Evolutionary conservation across 2,888 invertebrate genomes (phyloP).

Genomic region (Plagiodera versicolora): DNA sequence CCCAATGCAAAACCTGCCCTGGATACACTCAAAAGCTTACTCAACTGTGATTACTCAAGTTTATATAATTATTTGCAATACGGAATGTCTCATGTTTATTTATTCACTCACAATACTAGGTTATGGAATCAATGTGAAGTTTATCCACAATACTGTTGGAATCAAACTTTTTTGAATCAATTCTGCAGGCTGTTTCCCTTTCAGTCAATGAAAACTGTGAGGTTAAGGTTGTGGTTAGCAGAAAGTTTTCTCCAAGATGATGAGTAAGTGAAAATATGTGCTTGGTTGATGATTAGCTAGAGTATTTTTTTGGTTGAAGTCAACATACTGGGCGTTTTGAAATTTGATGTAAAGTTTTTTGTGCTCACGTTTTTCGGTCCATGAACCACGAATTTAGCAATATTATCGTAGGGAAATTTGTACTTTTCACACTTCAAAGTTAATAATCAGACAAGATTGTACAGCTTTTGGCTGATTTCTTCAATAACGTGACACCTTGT

Average conservation of each 20-base stretch:
- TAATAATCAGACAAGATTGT: too few relatives aligned
- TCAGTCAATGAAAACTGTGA: constrained; percentile 86
- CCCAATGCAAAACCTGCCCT: constrained; percentile 71
- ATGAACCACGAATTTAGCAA: too few relatives aligned
- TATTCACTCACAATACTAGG: constrained; percentile 83
- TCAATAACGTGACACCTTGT: too few relatives aligned
- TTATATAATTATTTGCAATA: constrained; percentile 75
- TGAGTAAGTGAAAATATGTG: constrained; percentile 60
- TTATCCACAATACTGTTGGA: constrained; percentile 69
- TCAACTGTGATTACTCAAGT: constrained; percentile 75
- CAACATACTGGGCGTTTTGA: too few relatives aligned
- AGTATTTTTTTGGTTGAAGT: constrained; percentile 3
- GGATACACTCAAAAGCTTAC: constrained; percentile 68
- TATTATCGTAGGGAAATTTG: too few relatives aligned
- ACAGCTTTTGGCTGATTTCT: too few relatives aligned
- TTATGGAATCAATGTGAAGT: constrained; percentile 79
- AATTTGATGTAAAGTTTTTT: too few relatives aligned
- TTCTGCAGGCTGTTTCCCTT: constrained; percentile 85
- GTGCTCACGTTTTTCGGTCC: too few relatives aligned
- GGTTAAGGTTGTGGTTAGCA: constrained; percentile 72
- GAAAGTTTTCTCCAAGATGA: constrained; percentile 72
- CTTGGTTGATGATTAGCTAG: not conserved
- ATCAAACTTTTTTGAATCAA: constrained; percentile 69
- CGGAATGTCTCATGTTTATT: constrained; percentile 74
- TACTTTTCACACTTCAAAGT: too few relatives aligned